Evolutionary conservation across 2,888 invertebrate genomes (phyloP).

Genomic region (Eudasyphora cyanicolor): DNA sequence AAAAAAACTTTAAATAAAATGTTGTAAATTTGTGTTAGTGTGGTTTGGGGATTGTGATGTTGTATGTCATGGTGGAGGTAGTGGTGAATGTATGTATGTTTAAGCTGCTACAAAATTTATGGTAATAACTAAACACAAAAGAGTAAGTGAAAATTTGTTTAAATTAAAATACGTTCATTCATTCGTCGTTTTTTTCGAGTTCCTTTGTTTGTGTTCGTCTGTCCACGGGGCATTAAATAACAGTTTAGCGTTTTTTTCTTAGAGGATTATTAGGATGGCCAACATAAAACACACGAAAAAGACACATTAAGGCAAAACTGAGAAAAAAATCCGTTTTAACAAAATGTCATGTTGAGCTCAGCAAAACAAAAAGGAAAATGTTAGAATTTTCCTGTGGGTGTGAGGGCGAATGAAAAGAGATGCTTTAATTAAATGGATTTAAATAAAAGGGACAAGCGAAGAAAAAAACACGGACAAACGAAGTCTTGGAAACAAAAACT

Average conservation of each 20-base stretch:
- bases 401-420: background rate
- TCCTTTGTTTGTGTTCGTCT: background rate
- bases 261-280: conserved; percentile 14
- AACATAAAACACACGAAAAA: background rate
- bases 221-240: conserved; percentile 39
- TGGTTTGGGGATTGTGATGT: no score
- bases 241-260: conserved; percentile 34
- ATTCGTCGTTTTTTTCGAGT: background rate
- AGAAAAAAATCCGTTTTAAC: background rate
- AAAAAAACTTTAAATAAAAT: no score
- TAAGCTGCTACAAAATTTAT: conserved; percentile 27
- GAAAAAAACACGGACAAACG: background rate
- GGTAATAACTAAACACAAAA: conserved; percentile 32
- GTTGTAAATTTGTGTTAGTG: no score
- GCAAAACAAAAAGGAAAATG: background rate
- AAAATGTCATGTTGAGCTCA: conserved; percentile 39
- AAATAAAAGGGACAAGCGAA: conserved; percentile 25
- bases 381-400: background rate
- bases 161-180: conserved; percentile 34
- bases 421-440: conserved; percentile 53
- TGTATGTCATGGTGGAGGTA: background rate
- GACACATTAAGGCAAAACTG: conserved; percentile 7
- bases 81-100: background rate
- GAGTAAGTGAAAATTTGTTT: conserved; percentile 53
- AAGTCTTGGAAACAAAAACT: background rate